Conservation (phyloP, 2,113 vertebrate genomes). For the Proteles cristata region DNA sequence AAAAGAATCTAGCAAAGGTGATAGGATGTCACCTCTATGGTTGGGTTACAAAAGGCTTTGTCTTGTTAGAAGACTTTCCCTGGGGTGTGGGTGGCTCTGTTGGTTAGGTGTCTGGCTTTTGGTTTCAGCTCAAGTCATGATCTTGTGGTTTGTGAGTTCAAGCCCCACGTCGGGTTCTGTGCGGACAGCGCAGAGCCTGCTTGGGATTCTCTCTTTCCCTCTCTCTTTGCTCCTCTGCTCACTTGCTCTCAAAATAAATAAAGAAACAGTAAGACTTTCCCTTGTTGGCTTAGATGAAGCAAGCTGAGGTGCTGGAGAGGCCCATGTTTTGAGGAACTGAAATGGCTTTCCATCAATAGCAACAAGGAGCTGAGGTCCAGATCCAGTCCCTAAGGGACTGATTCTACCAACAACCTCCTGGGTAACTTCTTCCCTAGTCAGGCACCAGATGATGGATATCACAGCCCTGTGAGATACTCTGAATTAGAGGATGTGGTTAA, state of each 20-base stretch:
- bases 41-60: too few species aligned
- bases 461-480: background rate
- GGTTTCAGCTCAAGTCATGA: too few species aligned
- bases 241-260: too few species aligned
- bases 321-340: background rate
- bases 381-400: background rate
- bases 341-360: background rate
- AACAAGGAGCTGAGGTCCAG: background rate
- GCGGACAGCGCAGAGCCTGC: too few species aligned
- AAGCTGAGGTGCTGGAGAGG: background rate
- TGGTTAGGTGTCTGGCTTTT: too few species aligned
- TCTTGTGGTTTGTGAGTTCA: too few species aligned
- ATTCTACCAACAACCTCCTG: background rate
- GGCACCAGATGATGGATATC: too few species aligned
- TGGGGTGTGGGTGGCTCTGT: too few species aligned
- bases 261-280: background rate
- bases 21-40: background rate
- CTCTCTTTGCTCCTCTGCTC: too few species aligned
- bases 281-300: background rate
- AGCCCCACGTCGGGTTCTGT: too few species aligned
- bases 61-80: background rate
- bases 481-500: background rate
- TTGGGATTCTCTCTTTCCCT: too few species aligned
- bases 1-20: background rate
- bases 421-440: background rate